Conservation (phyloP, 2,113 vertebrate species). For the Narcine bancroftii region DNA sequence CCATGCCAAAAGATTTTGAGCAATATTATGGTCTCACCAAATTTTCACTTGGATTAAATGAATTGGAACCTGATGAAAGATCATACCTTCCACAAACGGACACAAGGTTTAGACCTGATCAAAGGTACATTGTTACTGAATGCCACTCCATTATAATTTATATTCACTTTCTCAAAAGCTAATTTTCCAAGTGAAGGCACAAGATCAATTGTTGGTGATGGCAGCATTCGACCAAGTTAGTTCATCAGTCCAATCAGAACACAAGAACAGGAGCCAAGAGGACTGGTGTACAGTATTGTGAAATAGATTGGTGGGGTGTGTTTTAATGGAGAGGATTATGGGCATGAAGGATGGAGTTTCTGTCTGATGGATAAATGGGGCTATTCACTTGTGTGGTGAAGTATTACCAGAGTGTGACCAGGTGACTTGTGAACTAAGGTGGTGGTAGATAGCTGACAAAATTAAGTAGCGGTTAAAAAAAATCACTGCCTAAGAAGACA, state of each 20-base stretch:
- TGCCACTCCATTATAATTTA: neutral
- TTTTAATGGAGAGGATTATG: no score
- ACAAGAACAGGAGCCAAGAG: no score
- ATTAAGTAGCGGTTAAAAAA: no score
- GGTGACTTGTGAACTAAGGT: no score
- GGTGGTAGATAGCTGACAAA: no score
- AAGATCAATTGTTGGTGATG: neutral
- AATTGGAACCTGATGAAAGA: conserved; percentile 66
- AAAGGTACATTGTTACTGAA: conserved; percentile 63
- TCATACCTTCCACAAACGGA: conserved; percentile 77
- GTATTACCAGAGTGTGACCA: no score
- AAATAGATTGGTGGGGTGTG: no score
- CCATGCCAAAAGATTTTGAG: conserved; percentile 77
- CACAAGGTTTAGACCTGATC: conserved; percentile 84
- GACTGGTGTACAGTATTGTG: no score
- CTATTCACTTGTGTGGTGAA: no score
- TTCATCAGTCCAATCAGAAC: neutral
- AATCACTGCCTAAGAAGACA: no score
- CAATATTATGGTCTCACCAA: conserved; percentile 93
- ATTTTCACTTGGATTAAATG: conserved; percentile 88
- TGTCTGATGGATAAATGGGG: no score
- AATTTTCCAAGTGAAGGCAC: neutral
- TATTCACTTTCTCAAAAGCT: neutral
- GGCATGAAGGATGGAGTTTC: no score
- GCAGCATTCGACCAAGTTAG: neutral